A percentile compares a stretch with the other conserved stretches of the same genome.
Conservation (phyloP, 2,888 invertebrate species). For the Metallyticus violacea region DNA sequence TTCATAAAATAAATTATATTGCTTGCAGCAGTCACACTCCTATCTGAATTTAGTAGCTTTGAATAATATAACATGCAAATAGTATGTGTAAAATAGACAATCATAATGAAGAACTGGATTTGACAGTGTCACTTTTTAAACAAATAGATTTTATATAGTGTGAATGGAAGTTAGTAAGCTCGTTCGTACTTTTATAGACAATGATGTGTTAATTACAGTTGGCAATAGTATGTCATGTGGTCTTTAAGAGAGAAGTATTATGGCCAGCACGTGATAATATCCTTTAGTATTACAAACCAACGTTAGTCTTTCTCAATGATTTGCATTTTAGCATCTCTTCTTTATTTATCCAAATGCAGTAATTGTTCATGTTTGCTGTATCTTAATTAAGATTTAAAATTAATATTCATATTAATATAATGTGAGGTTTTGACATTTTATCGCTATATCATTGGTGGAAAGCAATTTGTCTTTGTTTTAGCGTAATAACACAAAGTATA, state of each 20-base stretch:
- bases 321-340: not conserved
- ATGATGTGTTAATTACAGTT: not conserved
- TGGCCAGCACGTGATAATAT: not conserved
- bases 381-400: not conserved
- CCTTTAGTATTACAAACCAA: not conserved
- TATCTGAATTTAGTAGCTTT: not conserved
- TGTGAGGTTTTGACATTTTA: not conserved
- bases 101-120: not conserved
- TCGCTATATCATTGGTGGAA: not conserved
- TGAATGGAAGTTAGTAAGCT: not conserved
- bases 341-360: not conserved
- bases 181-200: not conserved
- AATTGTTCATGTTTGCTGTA: not conserved
- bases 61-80: not conserved
- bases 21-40: not conserved
- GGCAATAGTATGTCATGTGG: not conserved
- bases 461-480: not conserved
- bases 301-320: not conserved
- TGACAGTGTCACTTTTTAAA: not conserved
- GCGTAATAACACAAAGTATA: not conserved
- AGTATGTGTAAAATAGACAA: not conserved
- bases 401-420: not conserved
- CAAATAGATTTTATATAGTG: not conserved
- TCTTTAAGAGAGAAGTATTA: not conserved
- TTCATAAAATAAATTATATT: not conserved